Percentiles rank a stretch among this genome's conserved stretches.
phyloP scores from a whole-genome alignment of 1,140 invertebrate genomes.

The Macrobrachium rosenbergii region DNA sequence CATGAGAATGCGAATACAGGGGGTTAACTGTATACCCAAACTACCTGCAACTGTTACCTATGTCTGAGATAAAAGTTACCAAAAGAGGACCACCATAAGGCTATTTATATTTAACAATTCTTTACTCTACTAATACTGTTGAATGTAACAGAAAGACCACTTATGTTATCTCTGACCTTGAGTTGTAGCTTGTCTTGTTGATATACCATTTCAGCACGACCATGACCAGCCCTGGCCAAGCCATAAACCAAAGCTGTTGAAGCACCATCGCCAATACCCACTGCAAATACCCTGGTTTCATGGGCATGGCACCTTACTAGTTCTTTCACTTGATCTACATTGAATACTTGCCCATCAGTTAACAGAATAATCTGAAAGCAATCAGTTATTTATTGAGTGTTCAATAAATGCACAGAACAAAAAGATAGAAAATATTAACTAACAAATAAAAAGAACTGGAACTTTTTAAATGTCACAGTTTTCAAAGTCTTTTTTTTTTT shows the following conservation, averaged over 20 bases:
- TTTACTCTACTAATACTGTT: too few relatives aligned
- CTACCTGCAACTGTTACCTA: not conserved
- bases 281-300: slow-evolving; percentile 68
- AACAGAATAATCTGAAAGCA: slow-evolving; percentile 62
- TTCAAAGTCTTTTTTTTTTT: too few relatives aligned
- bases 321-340: slow-evolving; percentile 68
- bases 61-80: not conserved
- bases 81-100: not conserved
- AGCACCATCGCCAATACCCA: slow-evolving; percentile 70
- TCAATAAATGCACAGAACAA: too few relatives aligned
- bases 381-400: too few relatives aligned
- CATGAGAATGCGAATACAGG: too few relatives aligned
- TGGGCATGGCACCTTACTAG: slow-evolving; percentile 68
- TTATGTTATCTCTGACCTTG: slow-evolving; percentile 66
- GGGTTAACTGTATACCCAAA: too few relatives aligned
- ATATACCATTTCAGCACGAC: slow-evolving; percentile 69
- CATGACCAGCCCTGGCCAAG: slow-evolving; percentile 69
- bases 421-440: too few relatives aligned
- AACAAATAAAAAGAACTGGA: too few relatives aligned
- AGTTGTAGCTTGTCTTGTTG: slow-evolving; percentile 68
- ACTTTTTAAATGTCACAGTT: too few relatives aligned
- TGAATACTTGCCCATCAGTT: slow-evolving; percentile 70
- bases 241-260: slow-evolving; percentile 70
- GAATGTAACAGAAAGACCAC: not conserved
- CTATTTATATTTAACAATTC: too few relatives aligned